phyloP scores from a whole-genome alignment of 2,888 invertebrate genomes.

The Tillus elongatus region DNA sequence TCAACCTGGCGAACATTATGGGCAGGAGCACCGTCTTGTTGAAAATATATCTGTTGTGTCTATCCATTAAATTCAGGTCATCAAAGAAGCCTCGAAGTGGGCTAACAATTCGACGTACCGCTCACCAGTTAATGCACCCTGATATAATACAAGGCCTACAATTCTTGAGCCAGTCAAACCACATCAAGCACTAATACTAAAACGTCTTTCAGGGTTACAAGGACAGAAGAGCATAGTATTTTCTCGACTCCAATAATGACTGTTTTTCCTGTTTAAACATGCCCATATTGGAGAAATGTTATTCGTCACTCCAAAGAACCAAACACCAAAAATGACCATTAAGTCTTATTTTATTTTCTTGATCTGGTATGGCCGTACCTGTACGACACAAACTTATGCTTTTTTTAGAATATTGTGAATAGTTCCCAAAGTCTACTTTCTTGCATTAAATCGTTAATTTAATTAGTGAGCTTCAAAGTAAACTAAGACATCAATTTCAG shows the following conservation, averaged over 20 bases:
- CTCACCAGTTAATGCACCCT: slow-evolving; percentile 4
- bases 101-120: slow-evolving; percentile 2
- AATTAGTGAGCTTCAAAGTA: slow-evolving; percentile 4
- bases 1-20: slow-evolving; percentile 2
- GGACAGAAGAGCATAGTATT: no score
- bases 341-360: no score
- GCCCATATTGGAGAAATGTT: no score
- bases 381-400: slow-evolving; percentile 8
- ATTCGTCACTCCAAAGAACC: no score
- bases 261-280: no score
- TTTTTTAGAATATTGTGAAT: slow-evolving; percentile 7
- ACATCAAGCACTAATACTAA: no score
- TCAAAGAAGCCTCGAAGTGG: slow-evolving; percentile 2
- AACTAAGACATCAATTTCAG: slow-evolving; percentile 7
- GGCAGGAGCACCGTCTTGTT: slow-evolving; percentile 4
- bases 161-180: no score
- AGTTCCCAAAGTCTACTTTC: slow-evolving; percentile 6
- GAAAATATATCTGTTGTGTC: slow-evolving; percentile 3
- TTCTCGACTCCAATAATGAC: no score
- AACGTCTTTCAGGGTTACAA: no score
- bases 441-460: slow-evolving; percentile 7
- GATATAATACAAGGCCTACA: no score
- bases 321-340: no score
- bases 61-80: slow-evolving; percentile 1
- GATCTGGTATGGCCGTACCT: no score